A percentile compares a stretch with the other conserved stretches of the same genome.
Evolutionary conservation across 2,113 vertebrate species (phyloP).

Genomic region (human (Homo sapiens)): GRCh38 chr17:81425501-81426000

Average conservation of each 20-base stretch:
- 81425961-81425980: not conserved
- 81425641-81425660: not conserved
- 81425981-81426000: not conserved
- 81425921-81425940: not conserved
- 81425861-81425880: no score
- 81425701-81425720: not conserved
- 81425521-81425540: no score
- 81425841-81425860: not conserved
- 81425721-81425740: not conserved
- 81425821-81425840: not conserved
- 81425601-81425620: no score
- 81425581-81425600: no score
- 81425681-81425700: not conserved
- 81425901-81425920: rapidly evolving
- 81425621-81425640: not conserved
- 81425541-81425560: no score
- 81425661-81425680: not conserved
- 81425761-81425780: not conserved
- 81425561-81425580: no score
- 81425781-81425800: no score
- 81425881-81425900: not conserved
- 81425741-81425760: no score
- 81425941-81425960: not conserved
- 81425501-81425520: no score
- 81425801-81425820: no score